Base-by-base conservation (phyloP, 1,140 invertebrate genomes). In the Aradophagus sp. region DNA sequence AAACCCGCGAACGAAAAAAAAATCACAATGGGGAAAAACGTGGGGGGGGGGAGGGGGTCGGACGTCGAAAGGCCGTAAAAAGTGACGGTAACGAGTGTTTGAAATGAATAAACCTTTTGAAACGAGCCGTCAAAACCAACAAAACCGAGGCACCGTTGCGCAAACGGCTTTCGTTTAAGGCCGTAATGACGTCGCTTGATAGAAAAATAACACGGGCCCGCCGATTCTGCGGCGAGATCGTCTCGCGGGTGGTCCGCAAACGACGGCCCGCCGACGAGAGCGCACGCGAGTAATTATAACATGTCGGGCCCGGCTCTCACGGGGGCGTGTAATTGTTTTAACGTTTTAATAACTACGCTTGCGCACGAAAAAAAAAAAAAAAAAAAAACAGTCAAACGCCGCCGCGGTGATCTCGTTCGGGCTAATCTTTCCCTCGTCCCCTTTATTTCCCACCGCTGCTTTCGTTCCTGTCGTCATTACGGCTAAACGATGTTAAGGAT, bases 311-410 rank as follows among this genome's bases (percentile, higher is more conserved):
- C 42, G 32, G 13, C 53, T 47, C 53, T 55, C 45, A 20, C 45
- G 47, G 32, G 42, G 68, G 68, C 42, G 68, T 56, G 48, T 66
- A 71, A 65, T 71, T 71, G 68, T 71, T 66, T 65, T 65, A 71
- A 65, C 58, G 61, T 71, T 71, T 71, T 71, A 71, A 66, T 66
- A 71, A 71, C 52, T 50, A 47, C 15, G 20, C 50, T 63, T 47
- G 59, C 68, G 47, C 47, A 59, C 59, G 41, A 63, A 47, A 48
- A 42, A 66, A n/a, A n/a, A n/a, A n/a, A n/a, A n/a, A n/a, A n/a
- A n/a, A n/a, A n/a, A n/a, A n/a, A n/a, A n/a, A n/a, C n/a, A n/a
- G 31, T 63, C 39, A 12, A 53, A 35, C 44, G 32, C 8, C 13
- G 8, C 11, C 12, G n/a, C n/a, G n/a, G n/a, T n/a, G n/a, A n/a